Evolutionary conservation across 2,888 invertebrate genomes (phyloP).

Genomic region (Diaphora mendica): DNA sequence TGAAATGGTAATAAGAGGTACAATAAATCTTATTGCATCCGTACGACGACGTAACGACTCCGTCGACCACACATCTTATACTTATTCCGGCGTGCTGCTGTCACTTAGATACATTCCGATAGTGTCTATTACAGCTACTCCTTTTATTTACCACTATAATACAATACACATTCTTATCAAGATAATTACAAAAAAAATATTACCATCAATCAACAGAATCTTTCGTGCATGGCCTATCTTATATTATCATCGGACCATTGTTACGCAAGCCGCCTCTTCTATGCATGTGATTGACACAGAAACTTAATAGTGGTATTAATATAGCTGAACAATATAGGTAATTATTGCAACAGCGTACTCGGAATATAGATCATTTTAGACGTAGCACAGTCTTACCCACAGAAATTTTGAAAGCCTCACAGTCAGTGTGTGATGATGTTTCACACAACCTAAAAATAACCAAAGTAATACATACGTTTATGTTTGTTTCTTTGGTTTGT

Average conservation of each 20-base stretch:
- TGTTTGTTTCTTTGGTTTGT: no score
- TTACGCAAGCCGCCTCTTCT: constrained; percentile 32
- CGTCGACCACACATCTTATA: constrained; percentile 22
- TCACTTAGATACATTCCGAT: constrained; percentile 34
- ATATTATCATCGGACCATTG: constrained; percentile 35
- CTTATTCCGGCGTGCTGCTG: constrained; percentile 22
- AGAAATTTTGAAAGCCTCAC: not conserved
- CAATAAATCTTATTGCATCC: constrained; percentile 32
- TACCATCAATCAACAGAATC: constrained; percentile 24
- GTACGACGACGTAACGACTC: constrained; percentile 15
- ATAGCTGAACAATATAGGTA: constrained; percentile 30
- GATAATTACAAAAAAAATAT: constrained; percentile 26
- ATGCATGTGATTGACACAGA: constrained; percentile 32
- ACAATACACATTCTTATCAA: constrained; percentile 20
- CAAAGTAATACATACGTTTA: not conserved
- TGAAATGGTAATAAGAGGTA: constrained; percentile 27
- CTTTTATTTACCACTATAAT: constrained; percentile 23
- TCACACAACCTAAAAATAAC: not conserved
- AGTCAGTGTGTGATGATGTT: not conserved
- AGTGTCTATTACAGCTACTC: constrained; percentile 24
- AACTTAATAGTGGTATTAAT: constrained; percentile 25
- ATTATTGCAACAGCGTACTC: constrained; percentile 26
- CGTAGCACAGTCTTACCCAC: not conserved
- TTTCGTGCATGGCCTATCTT: constrained; percentile 32
- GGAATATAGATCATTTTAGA: constrained; percentile 15